A percentile compares a stretch with the other conserved stretches of the same genome.
These are phyloP conservation scores for Pipistrellus kuhlii DNA, from an alignment of 2,797 vertebrate genomes.

Conservation along the genomic window DNA sequence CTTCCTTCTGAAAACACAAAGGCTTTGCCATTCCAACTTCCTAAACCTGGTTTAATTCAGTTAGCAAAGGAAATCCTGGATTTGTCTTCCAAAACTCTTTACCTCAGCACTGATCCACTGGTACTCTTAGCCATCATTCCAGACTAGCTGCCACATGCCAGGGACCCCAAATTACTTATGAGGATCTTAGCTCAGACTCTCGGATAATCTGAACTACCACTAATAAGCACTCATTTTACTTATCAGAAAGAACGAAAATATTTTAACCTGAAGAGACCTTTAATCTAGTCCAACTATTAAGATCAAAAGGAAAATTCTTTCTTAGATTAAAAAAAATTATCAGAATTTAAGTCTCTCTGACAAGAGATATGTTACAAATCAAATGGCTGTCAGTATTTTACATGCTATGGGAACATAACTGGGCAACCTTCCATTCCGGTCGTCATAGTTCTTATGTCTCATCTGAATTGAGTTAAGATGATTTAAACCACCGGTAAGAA, in stretches of 20 bases:
- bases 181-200: background rate
- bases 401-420: background rate
- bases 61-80: background rate
- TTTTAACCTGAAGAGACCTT: background rate
- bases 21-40: background rate
- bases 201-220: slow-evolving; percentile 26
- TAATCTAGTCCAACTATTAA: background rate
- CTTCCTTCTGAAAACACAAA: slow-evolving; percentile 40
- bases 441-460: background rate
- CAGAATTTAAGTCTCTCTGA: slow-evolving; percentile 1
- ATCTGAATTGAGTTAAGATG: background rate
- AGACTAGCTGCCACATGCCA: background rate
- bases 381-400: background rate
- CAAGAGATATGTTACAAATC: background rate
- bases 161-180: background rate
- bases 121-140: background rate
- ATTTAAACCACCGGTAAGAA: background rate
- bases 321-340: background rate
- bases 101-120: background rate
- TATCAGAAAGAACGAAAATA: slow-evolving; percentile 7
- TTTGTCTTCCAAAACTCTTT: background rate
- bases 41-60: background rate
- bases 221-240: background rate
- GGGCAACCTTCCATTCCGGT: background rate
- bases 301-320: background rate